Conservation (phyloP, 2,888 invertebrate species). For the Diarsia brunnea region DNA sequence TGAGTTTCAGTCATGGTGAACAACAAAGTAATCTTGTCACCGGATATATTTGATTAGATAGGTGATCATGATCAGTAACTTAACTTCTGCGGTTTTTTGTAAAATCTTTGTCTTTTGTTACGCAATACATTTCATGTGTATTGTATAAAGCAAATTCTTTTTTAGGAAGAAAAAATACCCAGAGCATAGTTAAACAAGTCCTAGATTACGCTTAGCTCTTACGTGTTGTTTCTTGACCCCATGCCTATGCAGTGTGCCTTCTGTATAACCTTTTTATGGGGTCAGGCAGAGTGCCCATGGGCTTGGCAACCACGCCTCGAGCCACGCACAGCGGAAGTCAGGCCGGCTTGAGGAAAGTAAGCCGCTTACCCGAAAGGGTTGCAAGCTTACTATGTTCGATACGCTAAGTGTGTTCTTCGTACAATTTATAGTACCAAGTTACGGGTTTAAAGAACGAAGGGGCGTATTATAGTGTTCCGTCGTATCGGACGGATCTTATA, state of each 20-base stretch:
- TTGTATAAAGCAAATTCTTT: not conserved
- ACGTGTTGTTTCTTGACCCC: not conserved
- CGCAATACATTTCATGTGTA: not conserved
- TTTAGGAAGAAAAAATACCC: not conserved
- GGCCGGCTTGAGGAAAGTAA: constrained; percentile 60
- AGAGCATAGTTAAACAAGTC: not conserved
- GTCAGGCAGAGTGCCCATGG: constrained; percentile 52
- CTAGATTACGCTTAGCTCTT: not conserved
- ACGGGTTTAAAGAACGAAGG: constrained; percentile 39
- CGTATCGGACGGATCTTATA: constrained; percentile 44
- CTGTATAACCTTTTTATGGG: constrained; percentile 50
- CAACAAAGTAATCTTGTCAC: constrained; percentile 17
- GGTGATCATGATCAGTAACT: constrained; percentile 1
- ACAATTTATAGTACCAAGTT: constrained; percentile 56
- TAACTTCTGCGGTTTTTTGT: not conserved
- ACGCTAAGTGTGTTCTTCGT: constrained; percentile 52
- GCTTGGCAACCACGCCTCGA: constrained; percentile 71
- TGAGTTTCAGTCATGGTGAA: constrained; percentile 24
- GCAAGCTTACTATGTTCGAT: constrained; percentile 57
- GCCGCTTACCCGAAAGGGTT: constrained; percentile 73
- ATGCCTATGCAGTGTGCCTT: constrained; percentile 22
- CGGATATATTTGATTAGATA: constrained; percentile 5
- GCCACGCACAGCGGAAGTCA: constrained; percentile 64
- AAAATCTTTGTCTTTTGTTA: not conserved
- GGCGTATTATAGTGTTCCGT: constrained; percentile 42